Percentiles rank a stretch among this genome's conserved stretches.
Conservation (phyloP, 2,888 invertebrate species). For the Tenthredo notha region DNA sequence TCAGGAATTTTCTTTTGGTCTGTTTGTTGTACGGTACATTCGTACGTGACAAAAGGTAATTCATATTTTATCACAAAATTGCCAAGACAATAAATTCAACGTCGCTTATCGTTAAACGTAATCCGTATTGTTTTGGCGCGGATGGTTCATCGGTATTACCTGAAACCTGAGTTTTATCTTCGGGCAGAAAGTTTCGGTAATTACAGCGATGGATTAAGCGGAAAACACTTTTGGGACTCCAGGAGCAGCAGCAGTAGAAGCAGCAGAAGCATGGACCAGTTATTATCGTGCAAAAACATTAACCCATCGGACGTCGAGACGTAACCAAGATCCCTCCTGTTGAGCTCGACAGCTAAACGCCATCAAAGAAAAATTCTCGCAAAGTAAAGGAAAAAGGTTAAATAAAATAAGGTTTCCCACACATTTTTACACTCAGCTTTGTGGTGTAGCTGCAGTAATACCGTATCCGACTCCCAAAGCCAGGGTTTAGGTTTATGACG, state of each 20-base stretch:
- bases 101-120: constrained; percentile 21
- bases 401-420: constrained; percentile 16
- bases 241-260: too few species aligned
- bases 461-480: constrained; percentile 7
- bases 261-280: background rate
- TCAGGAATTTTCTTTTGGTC: background rate
- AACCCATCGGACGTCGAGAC: constrained; percentile 26
- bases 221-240: constrained; percentile 25
- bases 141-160: constrained; percentile 1
- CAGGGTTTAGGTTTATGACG: constrained; percentile 10
- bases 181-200: background rate
- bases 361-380: constrained; percentile 37
- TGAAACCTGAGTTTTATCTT: constrained; percentile 23
- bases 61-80: background rate
- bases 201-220: constrained; percentile 20
- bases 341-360: constrained; percentile 34
- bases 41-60: background rate
- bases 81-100: background rate
- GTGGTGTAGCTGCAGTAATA: constrained; percentile 6
- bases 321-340: constrained; percentile 12
- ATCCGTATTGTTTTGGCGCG: constrained; percentile 11
- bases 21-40: background rate
- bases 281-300: constrained; percentile 34
- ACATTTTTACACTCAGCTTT: constrained; percentile 28
- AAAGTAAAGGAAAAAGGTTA: constrained; percentile 9